A percentile compares a stretch with the other conserved stretches of the same genome.
Evolutionary conservation across 2,888 invertebrate species (phyloP).

Genomic region (Dynastes maya): DNA sequence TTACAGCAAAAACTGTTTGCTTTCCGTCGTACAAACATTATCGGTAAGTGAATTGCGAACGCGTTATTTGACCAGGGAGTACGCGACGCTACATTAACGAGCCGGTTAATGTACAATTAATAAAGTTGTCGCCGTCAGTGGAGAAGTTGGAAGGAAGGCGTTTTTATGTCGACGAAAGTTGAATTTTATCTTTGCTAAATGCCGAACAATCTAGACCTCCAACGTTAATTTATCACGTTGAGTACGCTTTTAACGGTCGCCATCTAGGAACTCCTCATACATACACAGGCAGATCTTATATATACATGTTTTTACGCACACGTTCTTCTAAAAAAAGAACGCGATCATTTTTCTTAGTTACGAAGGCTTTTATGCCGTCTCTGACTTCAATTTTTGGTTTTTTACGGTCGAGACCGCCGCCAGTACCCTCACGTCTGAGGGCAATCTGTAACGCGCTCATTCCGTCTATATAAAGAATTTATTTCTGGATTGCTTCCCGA

Average conservation of each 20-base stretch:
- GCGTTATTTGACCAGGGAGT: slow-evolving; percentile 2
- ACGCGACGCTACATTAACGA: slow-evolving; percentile 8
- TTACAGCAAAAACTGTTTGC: slow-evolving; percentile 9
- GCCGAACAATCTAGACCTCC: slow-evolving; percentile 44
- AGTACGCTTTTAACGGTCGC: slow-evolving; percentile 47
- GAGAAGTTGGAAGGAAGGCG: not conserved
- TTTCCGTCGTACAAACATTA: not conserved
- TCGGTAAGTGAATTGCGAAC: slow-evolving; percentile 20
- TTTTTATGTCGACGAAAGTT: slow-evolving; percentile 37
- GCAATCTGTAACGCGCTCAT: slow-evolving; percentile 14
- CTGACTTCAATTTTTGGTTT: slow-evolving; percentile 23
- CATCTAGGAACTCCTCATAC: not conserved
- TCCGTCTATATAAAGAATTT: slow-evolving; percentile 30
- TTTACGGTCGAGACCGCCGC: slow-evolving; percentile 1
- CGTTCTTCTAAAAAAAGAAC: slow-evolving; percentile 4
- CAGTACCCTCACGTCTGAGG: not conserved
- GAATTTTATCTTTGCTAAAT: slow-evolving; percentile 48
- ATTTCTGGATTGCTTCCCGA: slow-evolving; percentile 11
- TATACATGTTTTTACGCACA: slow-evolving; percentile 12
- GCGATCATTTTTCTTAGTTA: slow-evolving; percentile 51
- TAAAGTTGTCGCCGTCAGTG: slow-evolving; percentile 32
- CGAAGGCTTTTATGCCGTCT: slow-evolving; percentile 47
- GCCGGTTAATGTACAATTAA: slow-evolving; percentile 39
- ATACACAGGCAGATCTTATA: not conserved
- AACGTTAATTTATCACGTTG: slow-evolving; percentile 51